These are phyloP conservation scores for Cerastis rubricosa DNA, from an alignment of 2,888 invertebrate genomes.

Conservation along the genomic window DNA sequence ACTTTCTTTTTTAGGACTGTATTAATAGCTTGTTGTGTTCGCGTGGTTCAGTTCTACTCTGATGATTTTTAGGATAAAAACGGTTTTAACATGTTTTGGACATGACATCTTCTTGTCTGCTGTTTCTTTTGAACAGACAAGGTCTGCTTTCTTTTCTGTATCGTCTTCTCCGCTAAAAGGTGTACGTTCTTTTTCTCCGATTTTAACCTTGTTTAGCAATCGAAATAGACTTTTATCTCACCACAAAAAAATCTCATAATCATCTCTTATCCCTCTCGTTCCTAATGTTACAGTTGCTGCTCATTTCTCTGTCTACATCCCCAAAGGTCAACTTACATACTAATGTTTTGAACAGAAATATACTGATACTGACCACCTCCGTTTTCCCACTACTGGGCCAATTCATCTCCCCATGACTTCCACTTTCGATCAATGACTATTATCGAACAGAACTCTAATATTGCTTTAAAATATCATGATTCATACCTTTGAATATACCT, in stretches of 20 bases:
- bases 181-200: neutral
- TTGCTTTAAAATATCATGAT: constrained; percentile 25
- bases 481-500: constrained; percentile 23
- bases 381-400: neutral
- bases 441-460: neutral
- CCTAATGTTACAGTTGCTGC: neutral
- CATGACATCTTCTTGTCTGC: constrained; percentile 5
- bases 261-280: neutral
- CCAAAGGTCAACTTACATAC: neutral
- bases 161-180: neutral
- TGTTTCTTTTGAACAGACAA: neutral
- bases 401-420: neutral
- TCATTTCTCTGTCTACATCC: neutral
- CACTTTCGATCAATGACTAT: neutral
- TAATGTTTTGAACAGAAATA: neutral
- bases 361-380: neutral
- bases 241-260: neutral
- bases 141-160: neutral
- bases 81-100: constrained; percentile 4
- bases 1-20: constrained; percentile 21
- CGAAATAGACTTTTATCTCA: neutral
- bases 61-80: constrained; percentile 12
- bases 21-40: constrained; percentile 29
- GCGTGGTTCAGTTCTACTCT: constrained; percentile 23
- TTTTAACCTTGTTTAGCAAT: neutral